Percentiles rank a stretch among this genome's conserved stretches.
These are phyloP conservation scores for Thymelicus acteon DNA, from an alignment of 2,888 invertebrate species.

Conservation along the genomic window DNA sequence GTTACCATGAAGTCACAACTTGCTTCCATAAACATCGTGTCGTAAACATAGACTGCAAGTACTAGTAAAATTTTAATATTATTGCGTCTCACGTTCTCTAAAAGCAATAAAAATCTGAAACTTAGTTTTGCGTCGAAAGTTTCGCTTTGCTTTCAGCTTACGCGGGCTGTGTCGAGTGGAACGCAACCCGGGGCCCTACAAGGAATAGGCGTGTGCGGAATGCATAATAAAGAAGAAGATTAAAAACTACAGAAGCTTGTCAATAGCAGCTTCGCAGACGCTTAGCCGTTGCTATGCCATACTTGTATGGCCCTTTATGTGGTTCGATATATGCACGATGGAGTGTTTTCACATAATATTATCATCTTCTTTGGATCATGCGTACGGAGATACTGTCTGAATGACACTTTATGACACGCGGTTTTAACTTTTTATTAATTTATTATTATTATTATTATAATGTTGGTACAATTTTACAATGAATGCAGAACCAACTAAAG, in stretches of 20 bases:
- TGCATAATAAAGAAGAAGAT: constrained; percentile 81
- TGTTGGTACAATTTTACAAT: no score
- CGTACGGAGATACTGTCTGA: not conserved
- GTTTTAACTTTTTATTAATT: no score
- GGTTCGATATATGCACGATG: not conserved
- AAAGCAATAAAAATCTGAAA: constrained; percentile 82
- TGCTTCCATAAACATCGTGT: constrained; percentile 30
- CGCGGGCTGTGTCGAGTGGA: constrained; percentile 66
- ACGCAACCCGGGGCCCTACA: constrained; percentile 74
- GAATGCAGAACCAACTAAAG: no score
- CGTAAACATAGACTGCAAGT: constrained; percentile 43
- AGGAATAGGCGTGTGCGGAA: constrained; percentile 82
- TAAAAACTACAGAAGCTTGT: constrained; percentile 82
- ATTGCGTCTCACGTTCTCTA: constrained; percentile 79
- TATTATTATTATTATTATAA: no score
- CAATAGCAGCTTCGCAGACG: constrained; percentile 63
- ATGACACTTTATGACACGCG: no score
- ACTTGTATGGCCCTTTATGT: not conserved
- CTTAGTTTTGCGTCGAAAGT: constrained; percentile 78
- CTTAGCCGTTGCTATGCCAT: constrained; percentile 19
- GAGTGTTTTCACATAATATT: not conserved
- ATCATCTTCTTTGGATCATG: not conserved
- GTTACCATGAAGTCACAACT: not conserved
- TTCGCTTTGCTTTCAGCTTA: constrained; percentile 73
- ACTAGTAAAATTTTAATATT: constrained; percentile 72